Evolutionary conservation across 2,888 invertebrate species (phyloP), one percentile per base, ranked within the genome.

Genomic region (Chloromyia formosa): DNA sequence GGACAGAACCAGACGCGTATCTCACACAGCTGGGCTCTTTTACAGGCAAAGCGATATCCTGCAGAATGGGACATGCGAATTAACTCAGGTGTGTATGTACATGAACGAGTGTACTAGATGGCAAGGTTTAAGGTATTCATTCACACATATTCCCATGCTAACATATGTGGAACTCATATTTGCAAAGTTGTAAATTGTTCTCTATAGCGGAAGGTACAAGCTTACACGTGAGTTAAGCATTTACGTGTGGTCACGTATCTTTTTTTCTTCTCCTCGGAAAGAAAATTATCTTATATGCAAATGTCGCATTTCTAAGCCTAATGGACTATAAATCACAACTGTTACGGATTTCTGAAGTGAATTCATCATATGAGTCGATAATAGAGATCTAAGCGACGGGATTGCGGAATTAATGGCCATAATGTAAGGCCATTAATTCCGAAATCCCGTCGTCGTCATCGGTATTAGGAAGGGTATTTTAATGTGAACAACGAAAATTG

Each of bases 191-290:
- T 62, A 62, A 62, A 62, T 62, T 40, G 62, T 62, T 9, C 40
- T 62, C 5, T 10, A 35, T 42, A 2, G 16, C 12, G 40, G 4
- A 35, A 62, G 27, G 62, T 35, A 40, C 62, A 62, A 14, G 62
- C 40, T 62, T 16, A 62, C 62, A 62, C 40, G 27, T 62, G 40
- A 9, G 18, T 62, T 62, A 35, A 35, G 62, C 35, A 62, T 62
- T 14, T 62, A 62, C 62, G 62, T 62, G 62, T 42, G 62, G 62
- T 62, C 62, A 62, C 62, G 62, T 62, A 62, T n/a, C 12, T 62
- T 40, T 16, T 62, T 3, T 53, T 53, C n/a, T 53, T 35, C 27
- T 35, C 27, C n/a, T 42, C 9, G 14, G 12, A 23, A 62, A 62
- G 62, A 62, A 62, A 62, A 62, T 62, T 40, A 62, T 62, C 40